phyloP scores from a whole-genome alignment of 2,888 invertebrate genomes.

The Campoplex nolae region DNA sequence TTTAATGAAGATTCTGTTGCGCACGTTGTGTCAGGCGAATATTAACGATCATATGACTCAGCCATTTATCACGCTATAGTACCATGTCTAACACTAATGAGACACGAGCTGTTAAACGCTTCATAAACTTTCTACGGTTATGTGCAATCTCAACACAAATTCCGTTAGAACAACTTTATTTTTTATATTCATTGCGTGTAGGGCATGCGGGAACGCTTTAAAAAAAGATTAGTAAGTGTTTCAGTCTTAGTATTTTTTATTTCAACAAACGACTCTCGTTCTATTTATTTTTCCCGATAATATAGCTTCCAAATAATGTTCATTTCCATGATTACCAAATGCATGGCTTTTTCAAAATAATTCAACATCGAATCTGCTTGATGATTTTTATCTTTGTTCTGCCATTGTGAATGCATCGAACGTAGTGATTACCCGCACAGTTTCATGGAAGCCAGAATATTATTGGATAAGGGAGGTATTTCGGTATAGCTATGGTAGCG shows the following conservation, averaged over 20 bases:
- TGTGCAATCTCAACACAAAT: neutral
- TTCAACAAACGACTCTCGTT: neutral
- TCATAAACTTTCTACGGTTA: neutral
- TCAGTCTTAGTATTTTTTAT: neutral
- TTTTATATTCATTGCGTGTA: neutral
- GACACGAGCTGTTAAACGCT: slow-evolving; percentile 23
- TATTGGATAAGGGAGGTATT: neutral
- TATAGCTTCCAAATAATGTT: too few species aligned
- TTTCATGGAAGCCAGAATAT: neutral
- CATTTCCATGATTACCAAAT: too few species aligned
- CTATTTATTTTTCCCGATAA: neutral
- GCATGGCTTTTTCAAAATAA: too few species aligned
- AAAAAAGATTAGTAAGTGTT: neutral
- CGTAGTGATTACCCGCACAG: neutral
- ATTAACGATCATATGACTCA: neutral
- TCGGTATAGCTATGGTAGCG: neutral
- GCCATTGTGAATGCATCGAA: neutral
- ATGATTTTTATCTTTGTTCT: neutral
- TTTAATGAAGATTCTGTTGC: slow-evolving; percentile 38
- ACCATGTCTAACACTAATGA: slow-evolving; percentile 23
- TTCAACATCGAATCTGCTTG: too few species aligned
- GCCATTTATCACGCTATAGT: slow-evolving; percentile 7
- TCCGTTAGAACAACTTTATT: neutral
- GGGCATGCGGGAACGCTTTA: neutral
- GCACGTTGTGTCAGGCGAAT: slow-evolving; percentile 9